Conservation (phyloP, 2,888 invertebrate genomes). For the Apoda limacodes region DNA sequence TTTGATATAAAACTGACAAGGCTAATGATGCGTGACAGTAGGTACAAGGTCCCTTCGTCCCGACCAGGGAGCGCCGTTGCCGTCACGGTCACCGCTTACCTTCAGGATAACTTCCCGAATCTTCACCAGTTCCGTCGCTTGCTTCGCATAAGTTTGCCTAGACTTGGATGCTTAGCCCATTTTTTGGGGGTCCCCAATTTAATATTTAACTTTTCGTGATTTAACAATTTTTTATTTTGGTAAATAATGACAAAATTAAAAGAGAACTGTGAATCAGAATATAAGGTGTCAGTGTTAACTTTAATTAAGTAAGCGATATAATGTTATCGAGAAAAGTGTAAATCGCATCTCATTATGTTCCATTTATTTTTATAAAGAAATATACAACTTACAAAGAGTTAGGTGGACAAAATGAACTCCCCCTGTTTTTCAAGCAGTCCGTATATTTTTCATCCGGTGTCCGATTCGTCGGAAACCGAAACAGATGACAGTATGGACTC, state of each 20-base stretch:
- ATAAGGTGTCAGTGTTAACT: too few relatives aligned
- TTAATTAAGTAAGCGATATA: too few relatives aligned
- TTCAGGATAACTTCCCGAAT: constrained; percentile 33
- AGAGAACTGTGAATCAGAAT: too few relatives aligned
- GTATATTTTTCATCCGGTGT: constrained; percentile 56
- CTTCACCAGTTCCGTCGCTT: constrained; percentile 42
- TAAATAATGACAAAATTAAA: too few relatives aligned
- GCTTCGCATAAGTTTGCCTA: constrained; percentile 37
- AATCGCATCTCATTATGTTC: too few relatives aligned
- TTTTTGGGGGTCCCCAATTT: too few relatives aligned
- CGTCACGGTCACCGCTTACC: constrained; percentile 34
- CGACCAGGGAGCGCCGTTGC: constrained; percentile 45
- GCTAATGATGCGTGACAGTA: too few relatives aligned
- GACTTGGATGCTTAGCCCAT: constrained; percentile 33
- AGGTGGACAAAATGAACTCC: constrained; percentile 51
- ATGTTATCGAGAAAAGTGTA: too few relatives aligned
- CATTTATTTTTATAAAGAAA: too few relatives aligned
- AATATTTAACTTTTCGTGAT: too few relatives aligned
- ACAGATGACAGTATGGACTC: constrained; percentile 55
- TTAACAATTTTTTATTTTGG: too few relatives aligned
- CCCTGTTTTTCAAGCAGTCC: constrained; percentile 51
- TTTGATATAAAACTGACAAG: constrained; percentile 1
- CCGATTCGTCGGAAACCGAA: constrained; percentile 59
- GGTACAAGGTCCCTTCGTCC: constrained; percentile 55
- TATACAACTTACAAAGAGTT: too few relatives aligned